Conservation (phyloP, 2,113 vertebrate genomes). For the Ciconia maguari region DNA sequence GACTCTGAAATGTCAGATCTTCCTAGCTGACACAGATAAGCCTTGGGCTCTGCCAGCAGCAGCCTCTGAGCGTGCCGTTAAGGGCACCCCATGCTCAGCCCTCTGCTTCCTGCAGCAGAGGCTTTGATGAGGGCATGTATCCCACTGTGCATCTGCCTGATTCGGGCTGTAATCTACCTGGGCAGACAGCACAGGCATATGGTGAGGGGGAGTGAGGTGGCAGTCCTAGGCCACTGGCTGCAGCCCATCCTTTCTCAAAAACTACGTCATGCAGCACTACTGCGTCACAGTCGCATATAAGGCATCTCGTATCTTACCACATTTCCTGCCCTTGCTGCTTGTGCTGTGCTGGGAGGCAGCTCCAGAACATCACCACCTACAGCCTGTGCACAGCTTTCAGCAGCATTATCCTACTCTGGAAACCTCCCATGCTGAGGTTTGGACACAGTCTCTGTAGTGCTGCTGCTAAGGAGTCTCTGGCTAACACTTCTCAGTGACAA, state of each 20-base stretch:
- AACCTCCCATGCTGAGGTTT: not conserved
- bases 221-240: not conserved
- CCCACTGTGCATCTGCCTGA: not conserved
- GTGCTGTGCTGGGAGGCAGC: not conserved
- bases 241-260: not conserved
- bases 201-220: not conserved
- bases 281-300: accelerated
- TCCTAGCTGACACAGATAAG: not conserved
- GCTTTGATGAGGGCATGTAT: not conserved
- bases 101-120: not conserved
- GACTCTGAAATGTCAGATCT: constrained; percentile 12
- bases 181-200: not conserved
- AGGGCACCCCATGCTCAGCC: not conserved
- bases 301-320: accelerated
- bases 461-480: not conserved
- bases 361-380: not conserved
- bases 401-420: not conserved
- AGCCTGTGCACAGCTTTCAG: not conserved
- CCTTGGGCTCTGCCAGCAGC: constrained; percentile 23
- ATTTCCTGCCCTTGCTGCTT: not conserved
- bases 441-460: not conserved
- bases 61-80: not conserved
- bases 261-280: not conserved
- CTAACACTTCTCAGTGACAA: not conserved
- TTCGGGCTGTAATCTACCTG: not conserved